phyloP scores from a whole-genome alignment of 2,797 vertebrate species.

The Falco cherrug region DNA sequence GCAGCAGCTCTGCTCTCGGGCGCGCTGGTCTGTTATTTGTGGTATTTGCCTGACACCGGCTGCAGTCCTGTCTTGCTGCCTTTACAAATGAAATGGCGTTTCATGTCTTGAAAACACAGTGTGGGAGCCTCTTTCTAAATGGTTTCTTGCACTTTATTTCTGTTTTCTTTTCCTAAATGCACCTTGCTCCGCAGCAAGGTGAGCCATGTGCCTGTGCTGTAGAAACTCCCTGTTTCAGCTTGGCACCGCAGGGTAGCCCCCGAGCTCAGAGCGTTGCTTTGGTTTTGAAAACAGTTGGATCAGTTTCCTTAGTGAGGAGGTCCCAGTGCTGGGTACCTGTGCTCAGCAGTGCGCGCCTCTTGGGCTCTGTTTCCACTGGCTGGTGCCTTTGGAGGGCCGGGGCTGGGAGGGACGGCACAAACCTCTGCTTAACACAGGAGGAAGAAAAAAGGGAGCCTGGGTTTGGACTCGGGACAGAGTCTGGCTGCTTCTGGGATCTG shows the following conservation, averaged over 20 bases:
- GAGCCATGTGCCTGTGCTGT: background rate
- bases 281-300: background rate
- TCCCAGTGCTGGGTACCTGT: background rate
- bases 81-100: background rate
- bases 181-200: background rate
- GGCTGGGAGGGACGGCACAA: background rate
- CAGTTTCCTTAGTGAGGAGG: background rate
- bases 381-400: background rate
- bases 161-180: background rate
- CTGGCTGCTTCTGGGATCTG: background rate
- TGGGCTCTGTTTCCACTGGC: rapidly evolving
- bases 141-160: background rate
- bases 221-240: background rate
- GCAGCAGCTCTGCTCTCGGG: background rate
- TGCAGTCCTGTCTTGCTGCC: background rate
- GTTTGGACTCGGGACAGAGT: background rate
- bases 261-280: background rate
- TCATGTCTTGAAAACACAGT: background rate
- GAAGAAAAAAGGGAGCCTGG: background rate
- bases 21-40: background rate
- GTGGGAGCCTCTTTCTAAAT: background rate
- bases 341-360: rapidly evolving
- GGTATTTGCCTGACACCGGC: background rate
- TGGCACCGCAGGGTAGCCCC: background rate
- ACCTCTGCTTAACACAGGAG: background rate